Base-by-base conservation (phyloP, 2,113 vertebrate species). In the Emydocephalus ijimae region DNA sequence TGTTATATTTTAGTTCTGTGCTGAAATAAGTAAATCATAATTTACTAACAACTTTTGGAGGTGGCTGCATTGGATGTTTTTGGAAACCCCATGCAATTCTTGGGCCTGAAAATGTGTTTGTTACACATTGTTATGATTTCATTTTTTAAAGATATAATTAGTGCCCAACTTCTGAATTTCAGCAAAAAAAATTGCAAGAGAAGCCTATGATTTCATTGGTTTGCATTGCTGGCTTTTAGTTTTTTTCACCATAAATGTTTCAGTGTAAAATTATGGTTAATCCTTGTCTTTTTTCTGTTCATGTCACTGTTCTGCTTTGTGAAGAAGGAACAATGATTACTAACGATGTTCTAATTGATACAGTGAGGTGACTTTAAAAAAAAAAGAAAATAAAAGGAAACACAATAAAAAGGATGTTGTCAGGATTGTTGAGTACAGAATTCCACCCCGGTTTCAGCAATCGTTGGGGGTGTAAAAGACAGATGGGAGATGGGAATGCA, bases 261-360 rank as follows among this genome's bases (percentile, higher is more conserved):
- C 34, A 21, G 52, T 89, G 85, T 90, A 93, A 95, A 94, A 18
- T 93, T 96, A 90, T 95, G 93, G 93, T 93, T 34, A 43, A 88
- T 88, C 21, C 94, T 55, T 89, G 29, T 54, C 87, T 91, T n/a
- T 94, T 50, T 74, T 11, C 92, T 23, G 24, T 59, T 85, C 88
- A 21, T 94, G 69, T 18, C 90, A 57, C 91, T 43, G 12, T 24
- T 57, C 96, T 93, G 55, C 54, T 95, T 95, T 90, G 91, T 95
- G 54, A 29, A 34, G 89, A 90, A 92, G 81, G 91, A 95, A 89
- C 85, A 56, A 95, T 64, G 61, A 69, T 23, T 18, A 34, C 2
- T 10, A 45, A 56, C 39, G 57, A 92, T 95, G 29, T 26, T 95
- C 8, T 26, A 6, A 89, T 94, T 91, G 85, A 69, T 90, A 95